Conservation (phyloP, 2,797 vertebrate genomes). For the Phoxinus dragarum region DNA sequence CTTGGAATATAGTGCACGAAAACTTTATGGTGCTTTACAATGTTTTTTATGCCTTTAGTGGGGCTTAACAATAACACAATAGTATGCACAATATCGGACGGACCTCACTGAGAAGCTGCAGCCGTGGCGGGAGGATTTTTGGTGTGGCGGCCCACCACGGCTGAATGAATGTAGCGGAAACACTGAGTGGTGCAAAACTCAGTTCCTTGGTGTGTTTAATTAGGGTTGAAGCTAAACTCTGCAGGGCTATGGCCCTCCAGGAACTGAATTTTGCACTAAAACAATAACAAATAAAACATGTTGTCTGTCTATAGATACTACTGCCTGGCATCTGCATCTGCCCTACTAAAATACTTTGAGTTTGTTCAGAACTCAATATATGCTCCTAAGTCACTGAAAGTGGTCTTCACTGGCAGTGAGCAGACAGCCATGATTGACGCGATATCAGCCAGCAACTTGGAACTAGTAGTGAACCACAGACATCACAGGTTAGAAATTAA, state of each 20-base stretch:
- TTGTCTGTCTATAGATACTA: constrained; percentile 85
- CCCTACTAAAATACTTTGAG: constrained; percentile 95
- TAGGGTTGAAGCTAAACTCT: neutral
- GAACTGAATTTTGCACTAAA: neutral
- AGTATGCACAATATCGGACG: too few relatives aligned
- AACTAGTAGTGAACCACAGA: constrained; percentile 92
- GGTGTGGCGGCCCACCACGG: too few relatives aligned
- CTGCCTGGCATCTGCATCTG: constrained; percentile 92
- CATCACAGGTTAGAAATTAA: constrained; percentile 84
- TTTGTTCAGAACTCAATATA: constrained; percentile 94
- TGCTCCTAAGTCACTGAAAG: constrained; percentile 92
- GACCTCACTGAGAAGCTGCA: too few relatives aligned
- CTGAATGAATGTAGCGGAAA: too few relatives aligned
- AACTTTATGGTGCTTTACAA: too few relatives aligned
- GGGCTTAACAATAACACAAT: too few relatives aligned
- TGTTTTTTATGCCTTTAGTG: too few relatives aligned
- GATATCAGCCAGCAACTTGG: constrained; percentile 90
- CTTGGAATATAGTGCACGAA: too few relatives aligned
- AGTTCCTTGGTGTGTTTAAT: neutral
- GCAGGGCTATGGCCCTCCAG: neutral
- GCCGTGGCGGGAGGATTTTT: too few relatives aligned
- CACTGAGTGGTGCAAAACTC: neutral
- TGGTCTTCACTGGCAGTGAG: constrained; percentile 94
- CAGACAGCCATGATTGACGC: constrained; percentile 97
- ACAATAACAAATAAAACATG: neutral